phyloP scores from a whole-genome alignment of 1,140 invertebrate species.

The Augochlora pura region DNA sequence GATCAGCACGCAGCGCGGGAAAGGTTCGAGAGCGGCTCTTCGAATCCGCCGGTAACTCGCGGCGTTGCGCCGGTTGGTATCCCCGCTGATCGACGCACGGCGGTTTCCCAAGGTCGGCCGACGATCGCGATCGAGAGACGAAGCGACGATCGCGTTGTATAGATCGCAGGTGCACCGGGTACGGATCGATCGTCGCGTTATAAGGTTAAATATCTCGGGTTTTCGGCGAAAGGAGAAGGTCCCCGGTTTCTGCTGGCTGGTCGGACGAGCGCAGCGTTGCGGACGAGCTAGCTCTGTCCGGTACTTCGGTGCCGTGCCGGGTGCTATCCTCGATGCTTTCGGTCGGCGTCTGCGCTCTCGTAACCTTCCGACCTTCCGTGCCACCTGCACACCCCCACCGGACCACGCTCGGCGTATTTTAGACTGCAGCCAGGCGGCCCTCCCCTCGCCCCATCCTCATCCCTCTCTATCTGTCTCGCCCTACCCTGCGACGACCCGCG shows the following conservation, averaged over 20 bases:
- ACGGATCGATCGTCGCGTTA: not conserved
- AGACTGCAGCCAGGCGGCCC: constrained; percentile 31
- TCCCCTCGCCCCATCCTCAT: not conserved
- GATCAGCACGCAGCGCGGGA: constrained; percentile 49
- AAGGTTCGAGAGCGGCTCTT: constrained; percentile 9
- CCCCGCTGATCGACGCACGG: not conserved
- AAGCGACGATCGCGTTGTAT: not conserved
- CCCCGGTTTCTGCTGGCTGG: constrained; percentile 10
- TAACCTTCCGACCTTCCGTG: constrained; percentile 58
- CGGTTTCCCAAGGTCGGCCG: too few relatives aligned
- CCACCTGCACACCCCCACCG: constrained; percentile 50
- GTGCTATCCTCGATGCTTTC: constrained; percentile 68
- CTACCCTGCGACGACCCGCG: not conserved
- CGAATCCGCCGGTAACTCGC: constrained; percentile 16
- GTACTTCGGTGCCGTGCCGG: constrained; percentile 72
- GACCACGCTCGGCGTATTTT: constrained; percentile 34
- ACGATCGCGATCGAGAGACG: not conserved
- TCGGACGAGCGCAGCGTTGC: constrained; percentile 64
- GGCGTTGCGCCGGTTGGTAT: not conserved
- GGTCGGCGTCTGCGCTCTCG: constrained; percentile 71
- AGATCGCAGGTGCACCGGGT: not conserved
- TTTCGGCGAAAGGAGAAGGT: too few relatives aligned
- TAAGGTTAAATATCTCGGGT: not conserved
- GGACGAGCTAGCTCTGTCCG: constrained; percentile 79
- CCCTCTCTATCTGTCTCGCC: not conserved